phyloP scores from a whole-genome alignment of 2,888 invertebrate species.

The Clusia tigrina region DNA sequence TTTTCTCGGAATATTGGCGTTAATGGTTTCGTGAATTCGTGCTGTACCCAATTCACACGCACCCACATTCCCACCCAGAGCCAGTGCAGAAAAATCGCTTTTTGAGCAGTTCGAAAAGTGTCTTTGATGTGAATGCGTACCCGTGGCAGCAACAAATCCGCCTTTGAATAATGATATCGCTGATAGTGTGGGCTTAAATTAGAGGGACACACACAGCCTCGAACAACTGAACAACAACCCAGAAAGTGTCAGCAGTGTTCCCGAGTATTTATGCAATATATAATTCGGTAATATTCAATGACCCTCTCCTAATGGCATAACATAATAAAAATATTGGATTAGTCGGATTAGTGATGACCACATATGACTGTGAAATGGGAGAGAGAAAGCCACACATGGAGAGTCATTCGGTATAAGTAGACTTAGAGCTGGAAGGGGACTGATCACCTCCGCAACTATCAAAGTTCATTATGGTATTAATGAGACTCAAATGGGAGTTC shows the following conservation, averaged over 20 bases:
- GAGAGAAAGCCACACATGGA: too few species aligned
- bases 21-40: neutral
- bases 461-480: too few species aligned
- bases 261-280: slow-evolving; percentile 37
- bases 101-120: slow-evolving; percentile 42
- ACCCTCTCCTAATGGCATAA: slow-evolving; percentile 53
- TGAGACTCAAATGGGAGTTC: too few species aligned
- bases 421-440: too few species aligned
- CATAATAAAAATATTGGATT: slow-evolving; percentile 57
- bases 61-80: neutral
- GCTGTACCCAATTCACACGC: neutral
- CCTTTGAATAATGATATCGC: slow-evolving; percentile 56
- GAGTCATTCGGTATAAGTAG: too few species aligned
- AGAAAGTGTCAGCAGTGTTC: slow-evolving; percentile 36
- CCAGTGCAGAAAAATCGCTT: slow-evolving; percentile 44
- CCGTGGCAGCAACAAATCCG: slow-evolving; percentile 43
- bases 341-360: slow-evolving; percentile 40
- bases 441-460: too few species aligned
- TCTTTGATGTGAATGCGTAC: slow-evolving; percentile 14
- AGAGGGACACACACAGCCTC: too few species aligned
- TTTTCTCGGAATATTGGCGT: neutral
- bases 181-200: slow-evolving; percentile 51
- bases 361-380: too few species aligned
- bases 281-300: slow-evolving; percentile 56
- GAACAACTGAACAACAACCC: too few species aligned